A percentile compares a stretch with the other conserved stretches of the same genome.
These are phyloP conservation scores for Serranochromis macrocephalus DNA, from an alignment of 2,113 vertebrate genomes.

Conservation along the genomic window DNA sequence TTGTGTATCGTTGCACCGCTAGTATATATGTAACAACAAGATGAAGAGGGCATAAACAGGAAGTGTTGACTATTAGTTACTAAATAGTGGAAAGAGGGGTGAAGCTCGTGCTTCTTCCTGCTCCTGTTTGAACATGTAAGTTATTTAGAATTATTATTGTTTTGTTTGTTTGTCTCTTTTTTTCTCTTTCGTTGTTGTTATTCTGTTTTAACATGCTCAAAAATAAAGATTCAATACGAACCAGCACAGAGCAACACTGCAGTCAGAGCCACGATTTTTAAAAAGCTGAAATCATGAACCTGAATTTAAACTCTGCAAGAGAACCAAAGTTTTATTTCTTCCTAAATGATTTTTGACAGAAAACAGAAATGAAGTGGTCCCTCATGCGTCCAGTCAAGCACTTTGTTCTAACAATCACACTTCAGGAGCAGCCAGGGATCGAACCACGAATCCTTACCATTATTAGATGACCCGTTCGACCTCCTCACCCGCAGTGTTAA, in stretches of 20 bases:
- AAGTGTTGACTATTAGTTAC: background rate
- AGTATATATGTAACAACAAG: background rate
- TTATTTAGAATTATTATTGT: background rate
- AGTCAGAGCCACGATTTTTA: background rate
- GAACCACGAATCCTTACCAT: background rate
- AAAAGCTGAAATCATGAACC: background rate
- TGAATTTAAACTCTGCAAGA: background rate
- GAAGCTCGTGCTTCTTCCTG: fast-evolving
- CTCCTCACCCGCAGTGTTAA: background rate
- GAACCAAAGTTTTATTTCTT: background rate
- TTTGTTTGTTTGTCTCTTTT: background rate
- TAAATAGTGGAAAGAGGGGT: background rate
- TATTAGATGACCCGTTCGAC: fast-evolving
- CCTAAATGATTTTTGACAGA: background rate
- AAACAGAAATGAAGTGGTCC: background rate
- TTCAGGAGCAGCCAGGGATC: background rate
- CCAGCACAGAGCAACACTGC: background rate
- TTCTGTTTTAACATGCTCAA: background rate
- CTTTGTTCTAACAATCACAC: background rate
- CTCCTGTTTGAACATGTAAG: background rate
- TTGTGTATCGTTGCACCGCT: too few relatives aligned
- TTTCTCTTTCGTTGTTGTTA: background rate
- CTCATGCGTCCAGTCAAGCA: background rate
- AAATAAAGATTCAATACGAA: background rate
- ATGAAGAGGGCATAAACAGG: background rate